Conservation (phyloP, 2,797 vertebrate genomes). For the Silurus lanzhouensis region DNA sequence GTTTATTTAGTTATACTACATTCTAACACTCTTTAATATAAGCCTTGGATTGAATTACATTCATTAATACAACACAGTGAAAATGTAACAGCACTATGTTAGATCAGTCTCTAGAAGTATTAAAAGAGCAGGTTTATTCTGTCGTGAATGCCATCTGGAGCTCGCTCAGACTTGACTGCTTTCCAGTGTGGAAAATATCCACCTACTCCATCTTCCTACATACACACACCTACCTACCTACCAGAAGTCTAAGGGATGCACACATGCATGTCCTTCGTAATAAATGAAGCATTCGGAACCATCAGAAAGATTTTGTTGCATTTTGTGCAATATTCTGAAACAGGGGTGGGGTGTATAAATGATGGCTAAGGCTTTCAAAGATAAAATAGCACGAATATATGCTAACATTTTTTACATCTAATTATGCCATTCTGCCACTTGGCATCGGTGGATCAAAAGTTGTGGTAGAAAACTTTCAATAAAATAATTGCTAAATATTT, state of each 20-base stretch:
- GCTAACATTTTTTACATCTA: not conserved
- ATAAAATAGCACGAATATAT: not conserved
- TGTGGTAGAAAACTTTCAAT: too few species aligned
- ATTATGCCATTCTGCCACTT: not conserved
- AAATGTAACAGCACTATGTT: not conserved
- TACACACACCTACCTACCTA: not conserved
- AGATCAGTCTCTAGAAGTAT: not conserved
- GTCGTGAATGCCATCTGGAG: not conserved
- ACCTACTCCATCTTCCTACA: not conserved
- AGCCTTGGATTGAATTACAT: too few species aligned
- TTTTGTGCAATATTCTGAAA: too few species aligned
- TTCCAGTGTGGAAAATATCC: constrained; percentile 8
- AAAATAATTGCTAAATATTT: too few species aligned
- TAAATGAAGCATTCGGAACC: not conserved
- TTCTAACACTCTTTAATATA: too few species aligned
- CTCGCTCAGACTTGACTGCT: not conserved
- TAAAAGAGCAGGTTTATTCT: not conserved
- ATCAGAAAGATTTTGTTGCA: not conserved
- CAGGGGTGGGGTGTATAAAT: not conserved
- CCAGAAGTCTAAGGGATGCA: not conserved
- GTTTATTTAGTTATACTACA: too few species aligned
- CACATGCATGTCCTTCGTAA: not conserved
- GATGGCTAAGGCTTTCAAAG: not conserved
- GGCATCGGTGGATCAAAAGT: too few species aligned
- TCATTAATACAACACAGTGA: too few species aligned